Evolutionary conservation across 2,888 invertebrate genomes (phyloP).

Genomic region (Horisme vitalbata): DNA sequence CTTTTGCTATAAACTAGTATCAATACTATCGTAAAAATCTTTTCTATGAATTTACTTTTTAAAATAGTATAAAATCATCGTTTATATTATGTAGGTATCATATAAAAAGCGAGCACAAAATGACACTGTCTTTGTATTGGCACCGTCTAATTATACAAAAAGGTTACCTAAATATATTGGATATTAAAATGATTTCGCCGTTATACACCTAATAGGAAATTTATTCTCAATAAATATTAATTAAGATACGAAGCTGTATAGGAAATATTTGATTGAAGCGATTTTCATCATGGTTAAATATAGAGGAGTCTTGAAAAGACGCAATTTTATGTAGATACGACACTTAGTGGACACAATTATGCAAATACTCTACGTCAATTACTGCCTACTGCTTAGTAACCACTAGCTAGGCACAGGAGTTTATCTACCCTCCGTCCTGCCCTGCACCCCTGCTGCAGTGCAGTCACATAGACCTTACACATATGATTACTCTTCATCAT

Average conservation of each 20-base stretch:
- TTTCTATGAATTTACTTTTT: neutral
- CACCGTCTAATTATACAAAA: conserved; percentile 22
- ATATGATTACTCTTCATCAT: too few species aligned
- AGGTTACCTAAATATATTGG: conserved; percentile 25
- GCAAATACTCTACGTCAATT: conserved; percentile 74
- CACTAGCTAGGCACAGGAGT: conserved; percentile 69
- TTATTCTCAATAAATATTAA: conserved; percentile 49
- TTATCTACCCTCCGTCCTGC: conserved; percentile 46
- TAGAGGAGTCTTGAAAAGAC: conserved; percentile 68
- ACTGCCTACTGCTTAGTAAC: conserved; percentile 75
- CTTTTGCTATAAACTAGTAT: neutral
- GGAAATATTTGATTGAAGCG: conserved; percentile 47
- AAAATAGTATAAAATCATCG: neutral
- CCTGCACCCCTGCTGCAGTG: too few species aligned
- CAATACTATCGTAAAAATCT: conserved; percentile 1
- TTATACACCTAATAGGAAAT: conserved; percentile 36
- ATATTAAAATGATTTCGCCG: conserved; percentile 37
- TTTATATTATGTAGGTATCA: conserved; percentile 5
- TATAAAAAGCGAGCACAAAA: conserved; percentile 5
- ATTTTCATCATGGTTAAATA: conserved; percentile 65
- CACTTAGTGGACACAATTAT: conserved; percentile 77
- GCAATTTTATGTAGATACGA: conserved; percentile 79
- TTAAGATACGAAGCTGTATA: conserved; percentile 40
- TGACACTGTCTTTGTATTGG: conserved; percentile 10
- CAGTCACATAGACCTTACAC: too few species aligned